Percentiles rank a stretch among this genome's conserved stretches.
Conservation (phyloP, 1,140 invertebrate species). For the Drosophila tani region DNA sequence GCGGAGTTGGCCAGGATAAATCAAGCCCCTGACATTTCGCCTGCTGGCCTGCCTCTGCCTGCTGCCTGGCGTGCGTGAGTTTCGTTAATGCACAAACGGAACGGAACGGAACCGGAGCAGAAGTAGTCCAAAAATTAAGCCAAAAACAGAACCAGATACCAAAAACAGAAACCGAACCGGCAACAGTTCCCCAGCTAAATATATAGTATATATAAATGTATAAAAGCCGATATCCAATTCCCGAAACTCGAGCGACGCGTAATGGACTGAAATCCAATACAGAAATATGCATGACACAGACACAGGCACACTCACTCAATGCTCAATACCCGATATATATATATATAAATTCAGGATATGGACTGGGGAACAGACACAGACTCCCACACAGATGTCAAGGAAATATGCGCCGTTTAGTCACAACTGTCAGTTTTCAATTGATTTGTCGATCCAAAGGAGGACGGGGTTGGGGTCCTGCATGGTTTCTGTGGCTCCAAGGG, state of each 20-base stretch:
- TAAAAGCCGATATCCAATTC: slow-evolving; percentile 83
- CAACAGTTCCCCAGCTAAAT: slow-evolving; percentile 60
- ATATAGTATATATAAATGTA: slow-evolving; percentile 29
- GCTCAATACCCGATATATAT: slow-evolving; percentile 8
- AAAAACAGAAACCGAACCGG: slow-evolving; percentile 44
- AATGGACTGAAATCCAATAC: slow-evolving; percentile 83
- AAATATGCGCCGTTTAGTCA: slow-evolving; percentile 83
- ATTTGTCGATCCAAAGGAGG: slow-evolving; percentile 71
- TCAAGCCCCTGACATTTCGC: slow-evolving; percentile 79
- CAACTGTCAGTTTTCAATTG: slow-evolving; percentile 83
- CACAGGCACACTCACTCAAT: slow-evolving; percentile 30
- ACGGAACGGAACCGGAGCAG: slow-evolving; percentile 31
- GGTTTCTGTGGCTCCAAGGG: not conserved
- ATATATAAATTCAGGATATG: slow-evolving; percentile 18
- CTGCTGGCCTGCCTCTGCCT: slow-evolving; percentile 20
- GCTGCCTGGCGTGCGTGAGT: slow-evolving; percentile 70
- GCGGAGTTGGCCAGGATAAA: slow-evolving; percentile 81
- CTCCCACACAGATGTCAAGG: slow-evolving; percentile 77
- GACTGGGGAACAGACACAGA: slow-evolving; percentile 54
- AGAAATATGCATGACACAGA: slow-evolving; percentile 77
- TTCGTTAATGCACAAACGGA: slow-evolving; percentile 73
- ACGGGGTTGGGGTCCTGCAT: not conserved
- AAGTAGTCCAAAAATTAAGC: slow-evolving; percentile 13
- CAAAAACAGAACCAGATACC: slow-evolving; percentile 18
- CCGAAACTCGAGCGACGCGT: slow-evolving; percentile 69